Evolutionary conservation across 2,888 invertebrate genomes (phyloP).

Genomic region (Microdon myrmicae): DNA sequence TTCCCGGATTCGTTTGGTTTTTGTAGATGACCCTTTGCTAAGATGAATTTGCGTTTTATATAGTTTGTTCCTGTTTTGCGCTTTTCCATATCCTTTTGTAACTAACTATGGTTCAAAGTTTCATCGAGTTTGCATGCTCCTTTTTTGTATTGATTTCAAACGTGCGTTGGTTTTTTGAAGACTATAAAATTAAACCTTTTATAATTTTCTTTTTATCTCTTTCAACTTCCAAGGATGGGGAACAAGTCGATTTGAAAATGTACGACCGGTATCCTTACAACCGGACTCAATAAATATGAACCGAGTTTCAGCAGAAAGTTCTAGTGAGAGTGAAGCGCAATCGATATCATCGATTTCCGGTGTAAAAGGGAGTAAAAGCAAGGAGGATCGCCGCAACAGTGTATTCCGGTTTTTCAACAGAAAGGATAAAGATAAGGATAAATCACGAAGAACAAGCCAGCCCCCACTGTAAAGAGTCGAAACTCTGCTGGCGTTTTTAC

Average conservation of each 20-base stretch:
- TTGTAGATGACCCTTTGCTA: background rate
- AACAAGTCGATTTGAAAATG: slow-evolving; percentile 62
- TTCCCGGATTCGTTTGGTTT: too few species aligned
- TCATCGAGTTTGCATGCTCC: slow-evolving; percentile 15
- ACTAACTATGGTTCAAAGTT: slow-evolving; percentile 16
- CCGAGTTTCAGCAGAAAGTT: slow-evolving; percentile 64
- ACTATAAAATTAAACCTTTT: background rate
- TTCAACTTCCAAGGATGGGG: slow-evolving; percentile 64
- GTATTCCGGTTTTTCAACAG: slow-evolving; percentile 66
- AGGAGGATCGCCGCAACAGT: slow-evolving; percentile 65
- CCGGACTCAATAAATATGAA: slow-evolving; percentile 62
- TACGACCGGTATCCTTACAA: slow-evolving; percentile 64
- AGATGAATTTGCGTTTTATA: slow-evolving; percentile 1
- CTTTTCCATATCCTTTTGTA: slow-evolving; percentile 11
- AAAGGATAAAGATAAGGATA: slow-evolving; percentile 63
- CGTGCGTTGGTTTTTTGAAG: background rate
- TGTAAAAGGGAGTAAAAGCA: slow-evolving; percentile 61
- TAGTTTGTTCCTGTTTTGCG: background rate
- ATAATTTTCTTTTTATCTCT: too few species aligned
- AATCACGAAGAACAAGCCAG: slow-evolving; percentile 63
- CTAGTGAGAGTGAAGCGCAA: slow-evolving; percentile 67
- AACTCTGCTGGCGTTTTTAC: too few species aligned
- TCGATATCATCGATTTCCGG: slow-evolving; percentile 66
- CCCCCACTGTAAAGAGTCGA: slow-evolving; percentile 59
- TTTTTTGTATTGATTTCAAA: background rate